These are phyloP conservation scores for Microctonus hyperodae DNA, from an alignment of 2,888 invertebrate genomes.

Conservation along the genomic window DNA sequence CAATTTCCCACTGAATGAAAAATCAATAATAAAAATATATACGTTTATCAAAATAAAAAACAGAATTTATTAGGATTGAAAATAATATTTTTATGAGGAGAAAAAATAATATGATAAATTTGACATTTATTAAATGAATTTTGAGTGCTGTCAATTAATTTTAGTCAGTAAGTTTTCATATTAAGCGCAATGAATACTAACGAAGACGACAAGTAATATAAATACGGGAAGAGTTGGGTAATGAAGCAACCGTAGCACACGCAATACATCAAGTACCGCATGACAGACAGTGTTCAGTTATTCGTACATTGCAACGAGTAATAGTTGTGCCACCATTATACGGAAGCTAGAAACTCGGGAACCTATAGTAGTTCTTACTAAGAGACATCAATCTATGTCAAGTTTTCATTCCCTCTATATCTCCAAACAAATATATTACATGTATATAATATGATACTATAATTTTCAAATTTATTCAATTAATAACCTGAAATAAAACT, in stretches of 20 bases:
- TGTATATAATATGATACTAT: not conserved
- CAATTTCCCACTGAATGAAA: not conserved
- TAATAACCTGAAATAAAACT: not conserved
- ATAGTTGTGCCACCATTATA: not conserved
- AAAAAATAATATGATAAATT: not conserved
- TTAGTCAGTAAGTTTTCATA: not conserved
- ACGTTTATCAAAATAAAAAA: no score
- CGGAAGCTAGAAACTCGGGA: not conserved
- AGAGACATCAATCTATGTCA: not conserved
- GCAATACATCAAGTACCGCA: not conserved
- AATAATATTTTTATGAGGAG: not conserved
- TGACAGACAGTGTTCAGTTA: not conserved
- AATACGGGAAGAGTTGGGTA: not conserved
- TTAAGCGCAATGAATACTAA: not conserved
- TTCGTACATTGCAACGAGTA: not conserved
- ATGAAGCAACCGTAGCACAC: not conserved
- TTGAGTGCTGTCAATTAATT: not conserved
- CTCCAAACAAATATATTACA: not conserved
- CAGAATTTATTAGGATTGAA: not conserved
- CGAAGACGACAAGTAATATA: not conserved
- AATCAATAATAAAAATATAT: not conserved
- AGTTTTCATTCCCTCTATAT: not conserved
- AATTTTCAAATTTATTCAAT: not conserved
- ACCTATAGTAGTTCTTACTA: not conserved
- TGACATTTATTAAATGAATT: not conserved